These are phyloP conservation scores for Pteria penguin DNA, from an alignment of 2,888 invertebrate genomes.

Conservation along the genomic window DNA sequence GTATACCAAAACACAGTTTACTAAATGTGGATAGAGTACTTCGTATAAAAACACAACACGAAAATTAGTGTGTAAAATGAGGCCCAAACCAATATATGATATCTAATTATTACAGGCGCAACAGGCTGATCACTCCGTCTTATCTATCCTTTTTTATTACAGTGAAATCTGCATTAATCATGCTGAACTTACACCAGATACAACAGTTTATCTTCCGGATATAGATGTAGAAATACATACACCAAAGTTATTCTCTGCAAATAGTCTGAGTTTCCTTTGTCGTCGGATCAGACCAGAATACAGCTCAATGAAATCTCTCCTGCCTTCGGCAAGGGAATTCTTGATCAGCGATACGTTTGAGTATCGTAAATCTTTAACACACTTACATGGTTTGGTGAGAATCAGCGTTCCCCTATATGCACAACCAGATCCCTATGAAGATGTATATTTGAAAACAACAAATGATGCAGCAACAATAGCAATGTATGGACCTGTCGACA, in stretches of 20 bases:
- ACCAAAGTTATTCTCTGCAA: slow-evolving; percentile 39
- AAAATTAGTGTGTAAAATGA: no score
- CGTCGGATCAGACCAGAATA: slow-evolving; percentile 55
- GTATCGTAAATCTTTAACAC: slow-evolving; percentile 47
- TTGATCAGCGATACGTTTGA: slow-evolving; percentile 56
- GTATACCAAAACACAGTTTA: no score
- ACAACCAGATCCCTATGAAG: slow-evolving; percentile 50
- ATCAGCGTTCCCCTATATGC: slow-evolving; percentile 52
- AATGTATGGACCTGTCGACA: background rate
- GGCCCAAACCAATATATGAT: no score
- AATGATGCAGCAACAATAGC: background rate
- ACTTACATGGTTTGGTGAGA: slow-evolving; percentile 40
- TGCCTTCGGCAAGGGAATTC: slow-evolving; percentile 39
- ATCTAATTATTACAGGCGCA: no score
- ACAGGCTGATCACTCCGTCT: background rate
- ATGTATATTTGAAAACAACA: slow-evolving; percentile 53
- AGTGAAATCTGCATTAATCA: slow-evolving; percentile 44
- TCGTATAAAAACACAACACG: no score
- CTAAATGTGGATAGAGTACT: no score
- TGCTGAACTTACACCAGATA: slow-evolving; percentile 43
- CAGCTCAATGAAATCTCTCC: slow-evolving; percentile 26
- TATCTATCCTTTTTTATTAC: background rate
- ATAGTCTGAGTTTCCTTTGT: slow-evolving; percentile 48
- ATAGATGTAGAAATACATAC: slow-evolving; percentile 46
- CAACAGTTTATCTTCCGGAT: slow-evolving; percentile 29